These are phyloP conservation scores for Pipa parva DNA, from an alignment of 2,113 vertebrate genomes.

Conservation along the genomic window DNA sequence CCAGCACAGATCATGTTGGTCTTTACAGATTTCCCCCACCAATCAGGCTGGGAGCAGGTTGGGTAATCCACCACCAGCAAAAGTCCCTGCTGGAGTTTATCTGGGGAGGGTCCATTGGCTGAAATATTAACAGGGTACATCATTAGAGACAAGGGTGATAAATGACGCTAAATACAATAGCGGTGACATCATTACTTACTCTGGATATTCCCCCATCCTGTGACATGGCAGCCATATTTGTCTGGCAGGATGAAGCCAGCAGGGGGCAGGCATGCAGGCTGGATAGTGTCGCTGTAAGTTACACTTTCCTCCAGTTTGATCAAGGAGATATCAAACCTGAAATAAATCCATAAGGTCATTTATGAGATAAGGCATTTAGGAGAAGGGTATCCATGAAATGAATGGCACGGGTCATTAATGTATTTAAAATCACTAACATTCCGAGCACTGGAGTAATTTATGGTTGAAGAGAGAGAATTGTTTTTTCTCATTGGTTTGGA, in stretches of 20 bases:
- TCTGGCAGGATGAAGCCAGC: constrained; percentile 40
- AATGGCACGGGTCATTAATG: no score
- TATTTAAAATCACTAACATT: no score
- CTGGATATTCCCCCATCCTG: constrained; percentile 56
- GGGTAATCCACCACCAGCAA: constrained; percentile 55
- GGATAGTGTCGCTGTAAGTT: constrained; percentile 40
- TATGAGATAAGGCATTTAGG: no score
- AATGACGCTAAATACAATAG: not conserved
- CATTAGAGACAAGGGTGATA: not conserved
- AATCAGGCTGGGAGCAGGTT: constrained; percentile 49
- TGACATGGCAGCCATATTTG: constrained; percentile 53
- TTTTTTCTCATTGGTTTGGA: no score
- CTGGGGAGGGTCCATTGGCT: constrained; percentile 51
- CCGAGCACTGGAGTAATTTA: no score
- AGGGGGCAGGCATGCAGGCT: constrained; percentile 52
- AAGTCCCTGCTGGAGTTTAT: constrained; percentile 56
- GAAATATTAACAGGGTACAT: constrained; percentile 1
- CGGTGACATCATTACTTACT: constrained; percentile 61
- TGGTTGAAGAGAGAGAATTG: no score
- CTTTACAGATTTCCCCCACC: constrained; percentile 58
- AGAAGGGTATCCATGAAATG: no score
- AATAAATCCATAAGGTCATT: not conserved
- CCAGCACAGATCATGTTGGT: constrained; percentile 59
- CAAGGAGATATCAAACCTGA: constrained; percentile 58
- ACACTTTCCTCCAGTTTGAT: constrained; percentile 49